Evolutionary conservation across 1,140 invertebrate species (phyloP), one percentile per base, ranked within the genome.

Genomic region (Vanessa tameamea): DNA sequence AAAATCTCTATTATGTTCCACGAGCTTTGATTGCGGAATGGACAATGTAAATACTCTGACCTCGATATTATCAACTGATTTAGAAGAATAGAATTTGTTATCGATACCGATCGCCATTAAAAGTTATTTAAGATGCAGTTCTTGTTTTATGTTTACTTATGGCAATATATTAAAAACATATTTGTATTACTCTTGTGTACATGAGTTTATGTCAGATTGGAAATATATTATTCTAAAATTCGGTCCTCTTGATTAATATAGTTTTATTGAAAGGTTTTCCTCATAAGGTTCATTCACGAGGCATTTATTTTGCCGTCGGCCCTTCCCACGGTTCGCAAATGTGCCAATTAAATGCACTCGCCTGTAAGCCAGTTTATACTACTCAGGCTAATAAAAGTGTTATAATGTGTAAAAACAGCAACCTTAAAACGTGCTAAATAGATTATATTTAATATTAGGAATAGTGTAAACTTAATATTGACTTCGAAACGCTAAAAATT

Each of bases 311-410:
- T 61, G 72, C 77, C 73, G 73, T 43, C 59, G 77, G 77, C 77
- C 64, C 73, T 76, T 83, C 83, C 79, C 81, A 85, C 79, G 83
- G 69, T 74, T 73, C 66, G 63, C 53, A 67, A 75, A 70, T 79
- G 61, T 73, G 70, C 75, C 78, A 85, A 85, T 85, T 85, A 83
- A 73, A 79, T 78, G 78, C 81, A 81, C 79, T 74, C 75, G 76
- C 80, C 77, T 76, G 74, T 59, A 74, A 68, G 57, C 57, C 61
- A 75, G 57, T 69, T 70, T 74, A 76, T 72, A 76, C 16, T 47
- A 67, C 59, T 73, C 72, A 47, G 64, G 51, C 61, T 74, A 74
- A 74, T 74, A 74, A 74, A 73, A 57, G 20, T 57, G 23, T 6
- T 59, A 15, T 23, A 16, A 57, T 50, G 31, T 26, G 47, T 59